A percentile compares a stretch with the other conserved stretches of the same genome.
These are phyloP conservation scores for Drosophila nebulosa DNA, from an alignment of 1,140 invertebrate species.

Conservation along the genomic window DNA sequence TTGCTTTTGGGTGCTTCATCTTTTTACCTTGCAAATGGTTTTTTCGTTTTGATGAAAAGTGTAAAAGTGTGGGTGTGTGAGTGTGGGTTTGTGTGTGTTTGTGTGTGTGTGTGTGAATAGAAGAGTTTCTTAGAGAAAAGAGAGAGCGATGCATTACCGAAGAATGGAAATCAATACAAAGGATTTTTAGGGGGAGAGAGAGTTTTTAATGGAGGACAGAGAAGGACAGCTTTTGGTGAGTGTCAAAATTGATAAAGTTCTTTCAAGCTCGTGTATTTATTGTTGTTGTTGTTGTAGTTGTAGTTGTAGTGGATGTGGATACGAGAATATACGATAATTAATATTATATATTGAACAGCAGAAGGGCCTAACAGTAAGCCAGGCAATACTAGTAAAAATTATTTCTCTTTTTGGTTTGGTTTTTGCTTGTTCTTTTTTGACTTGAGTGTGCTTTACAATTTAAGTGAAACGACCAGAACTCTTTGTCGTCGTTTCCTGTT, in stretches of 20 bases:
- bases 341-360: constrained; percentile 27
- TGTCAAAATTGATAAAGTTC: constrained; percentile 35
- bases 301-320: constrained; percentile 29
- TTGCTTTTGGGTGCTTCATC: constrained; percentile 31
- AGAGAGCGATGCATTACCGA: constrained; percentile 59
- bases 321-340: constrained; percentile 11
- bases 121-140: background rate
- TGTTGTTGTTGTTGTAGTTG: constrained; percentile 40
- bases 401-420: constrained; percentile 17
- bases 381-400: constrained; percentile 58
- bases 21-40: constrained; percentile 45
- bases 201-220: background rate
- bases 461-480: constrained; percentile 34
- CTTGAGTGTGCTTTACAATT: constrained; percentile 63
- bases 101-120: constrained; percentile 8
- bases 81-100: constrained; percentile 32
- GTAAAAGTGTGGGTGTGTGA: constrained; percentile 25
- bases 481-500: constrained; percentile 1
- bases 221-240: constrained; percentile 25
- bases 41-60: constrained; percentile 19
- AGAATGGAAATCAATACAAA: constrained; percentile 42
- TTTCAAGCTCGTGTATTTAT: constrained; percentile 63
- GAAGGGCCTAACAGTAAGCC: constrained; percentile 54
- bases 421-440: constrained; percentile 19
- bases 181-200: background rate